These are phyloP conservation scores for Macquaria ambigua DNA, from an alignment of 2,113 vertebrate species.

Conservation along the genomic window DNA sequence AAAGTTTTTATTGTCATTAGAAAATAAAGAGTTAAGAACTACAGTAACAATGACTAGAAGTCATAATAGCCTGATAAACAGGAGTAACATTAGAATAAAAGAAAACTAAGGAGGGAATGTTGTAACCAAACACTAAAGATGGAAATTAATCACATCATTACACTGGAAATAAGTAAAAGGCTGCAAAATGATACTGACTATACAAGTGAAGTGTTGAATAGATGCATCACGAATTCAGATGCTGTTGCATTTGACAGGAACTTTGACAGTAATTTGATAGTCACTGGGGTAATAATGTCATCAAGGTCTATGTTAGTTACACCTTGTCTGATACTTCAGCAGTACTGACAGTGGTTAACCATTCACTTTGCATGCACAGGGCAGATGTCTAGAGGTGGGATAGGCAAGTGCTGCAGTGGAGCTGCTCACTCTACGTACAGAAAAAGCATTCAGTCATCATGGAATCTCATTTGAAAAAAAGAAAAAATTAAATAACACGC, in stretches of 20 bases:
- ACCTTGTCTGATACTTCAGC: not conserved
- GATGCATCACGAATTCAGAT: not conserved
- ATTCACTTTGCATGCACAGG: not conserved
- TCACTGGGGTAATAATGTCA: not conserved
- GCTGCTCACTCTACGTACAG: not conserved
- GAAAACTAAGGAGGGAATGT: not conserved
- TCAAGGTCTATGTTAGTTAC: not conserved
- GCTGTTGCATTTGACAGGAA: not conserved
- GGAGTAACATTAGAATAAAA: not conserved
- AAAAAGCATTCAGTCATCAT: not conserved
- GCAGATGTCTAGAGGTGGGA: not conserved
- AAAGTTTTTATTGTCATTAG: constrained; percentile 29
- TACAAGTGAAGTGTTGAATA: not conserved
- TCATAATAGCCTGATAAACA: not conserved
- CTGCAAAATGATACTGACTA: not conserved
- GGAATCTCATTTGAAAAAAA: not conserved
- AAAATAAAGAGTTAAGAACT: constrained; percentile 12
- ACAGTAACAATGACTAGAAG: not conserved
- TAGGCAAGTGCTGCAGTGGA: not conserved
- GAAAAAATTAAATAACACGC: too few species aligned
- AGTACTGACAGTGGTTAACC: not conserved
- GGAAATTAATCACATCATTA: not conserved
- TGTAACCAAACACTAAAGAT: not conserved
- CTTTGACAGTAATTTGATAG: not conserved
- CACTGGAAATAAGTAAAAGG: not conserved